phyloP scores from a whole-genome alignment of 2,888 invertebrate genomes.

The Norana najaformis region DNA sequence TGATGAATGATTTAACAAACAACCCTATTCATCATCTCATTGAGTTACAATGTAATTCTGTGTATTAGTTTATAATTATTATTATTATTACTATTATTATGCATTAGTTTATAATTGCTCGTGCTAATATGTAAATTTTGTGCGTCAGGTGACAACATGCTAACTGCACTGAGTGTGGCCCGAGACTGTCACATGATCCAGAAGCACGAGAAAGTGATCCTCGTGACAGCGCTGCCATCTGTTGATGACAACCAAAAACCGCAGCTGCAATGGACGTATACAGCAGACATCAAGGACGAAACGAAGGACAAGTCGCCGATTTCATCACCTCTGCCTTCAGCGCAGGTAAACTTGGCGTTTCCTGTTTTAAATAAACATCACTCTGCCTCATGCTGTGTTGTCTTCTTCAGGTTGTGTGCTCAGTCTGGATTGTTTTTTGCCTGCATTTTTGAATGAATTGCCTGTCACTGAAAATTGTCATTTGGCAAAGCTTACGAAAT shows the following conservation, averaged over 20 bases:
- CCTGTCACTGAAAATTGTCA: no score
- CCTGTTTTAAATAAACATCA: neutral
- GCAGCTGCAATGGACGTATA: conserved; percentile 42
- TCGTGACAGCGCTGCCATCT: conserved; percentile 62
- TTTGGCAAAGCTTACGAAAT: no score
- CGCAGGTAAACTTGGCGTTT: neutral
- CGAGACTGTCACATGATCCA: conserved; percentile 78
- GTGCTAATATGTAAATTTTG: neutral
- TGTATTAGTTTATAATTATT: neutral
- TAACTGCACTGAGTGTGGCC: conserved; percentile 90
- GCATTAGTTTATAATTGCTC: neutral
- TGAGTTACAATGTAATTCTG: neutral
- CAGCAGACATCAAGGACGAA: conserved; percentile 36
- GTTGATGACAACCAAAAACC: conserved; percentile 35
- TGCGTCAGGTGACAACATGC: conserved; percentile 68
- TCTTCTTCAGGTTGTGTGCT: neutral
- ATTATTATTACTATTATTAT: no score
- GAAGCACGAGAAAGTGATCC: conserved; percentile 67
- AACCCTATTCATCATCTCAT: neutral
- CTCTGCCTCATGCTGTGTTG: neutral
- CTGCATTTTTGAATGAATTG: no score
- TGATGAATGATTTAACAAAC: no score
- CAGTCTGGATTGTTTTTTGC: neutral
- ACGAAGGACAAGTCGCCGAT: neutral
- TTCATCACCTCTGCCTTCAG: neutral